Evolutionary conservation across 2,888 invertebrate species (phyloP), one percentile per base, ranked within the genome.

Genomic region (Alcis repandata): DNA sequence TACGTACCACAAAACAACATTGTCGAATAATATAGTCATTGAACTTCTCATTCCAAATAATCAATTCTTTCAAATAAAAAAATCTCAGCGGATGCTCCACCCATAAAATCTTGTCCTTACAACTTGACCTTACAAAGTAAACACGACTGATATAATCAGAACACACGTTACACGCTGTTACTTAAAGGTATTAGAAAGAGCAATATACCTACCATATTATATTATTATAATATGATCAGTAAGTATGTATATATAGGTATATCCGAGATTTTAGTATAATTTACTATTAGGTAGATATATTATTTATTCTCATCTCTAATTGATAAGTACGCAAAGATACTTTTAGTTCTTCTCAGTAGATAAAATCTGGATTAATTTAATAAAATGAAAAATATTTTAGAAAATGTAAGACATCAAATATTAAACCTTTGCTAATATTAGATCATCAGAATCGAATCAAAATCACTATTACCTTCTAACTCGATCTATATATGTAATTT

Each of bases 401-500:
- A 27, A 27, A 27, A 4, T 27, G 6, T 27, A n/a, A n/a, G n/a
- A n/a, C 6, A 27, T 11, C 15, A 6, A 13, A 6, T 2, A 45
- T 10, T 45, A 20, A 45, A 45, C 10, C 10, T 45, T 45, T 20
- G 10, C 4, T 13, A 4, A 32, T 51, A 51, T 20, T 61, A 59
- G 51, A 51, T 65, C 59, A 62, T 20, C 13, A 48, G 41, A 19
- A 52, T 48, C 51, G 32, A 54, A 65, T 43, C 46, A 58, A 51
- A 63, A 63, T 41, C 40, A 43, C 58, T 56, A 63, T 63, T 58
- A 60, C 45, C 59, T 59, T 59, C 41, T 59, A 45, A 41, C 52
- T 60, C 63, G 60, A 61, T 67, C 57, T 60, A 56, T 65, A 70
- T 72, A 56, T 65, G 69, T 72, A 72, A 70, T 70, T 71, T 61